These are phyloP conservation scores for Phalacrocorax carbo DNA, from an alignment of 2,113 vertebrate species.

Conservation along the genomic window DNA sequence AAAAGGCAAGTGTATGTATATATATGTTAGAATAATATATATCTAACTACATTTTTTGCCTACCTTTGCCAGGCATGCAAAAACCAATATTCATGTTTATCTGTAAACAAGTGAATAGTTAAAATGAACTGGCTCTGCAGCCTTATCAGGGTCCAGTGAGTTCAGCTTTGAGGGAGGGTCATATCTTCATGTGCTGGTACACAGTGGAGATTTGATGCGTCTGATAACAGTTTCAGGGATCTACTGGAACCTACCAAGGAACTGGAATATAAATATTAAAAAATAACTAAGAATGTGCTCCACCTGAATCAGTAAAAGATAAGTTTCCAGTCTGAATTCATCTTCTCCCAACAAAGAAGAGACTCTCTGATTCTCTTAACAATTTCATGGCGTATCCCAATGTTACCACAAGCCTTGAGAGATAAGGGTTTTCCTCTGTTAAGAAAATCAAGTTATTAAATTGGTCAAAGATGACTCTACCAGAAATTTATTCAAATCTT, in stretches of 20 bases:
- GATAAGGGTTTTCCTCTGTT: conserved; percentile 65
- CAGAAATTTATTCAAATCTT: conserved; percentile 59
- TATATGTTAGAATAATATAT: not conserved
- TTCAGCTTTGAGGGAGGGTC: not conserved
- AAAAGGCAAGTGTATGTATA: not conserved
- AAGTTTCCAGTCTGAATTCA: conserved; percentile 23
- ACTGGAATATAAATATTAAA: conserved; percentile 1
- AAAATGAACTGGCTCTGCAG: not conserved
- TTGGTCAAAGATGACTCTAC: conserved; percentile 61
- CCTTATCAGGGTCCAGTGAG: not conserved
- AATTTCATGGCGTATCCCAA: conserved; percentile 37
- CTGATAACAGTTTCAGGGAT: not conserved
- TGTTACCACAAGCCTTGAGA: conserved; percentile 43
- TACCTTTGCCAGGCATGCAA: not conserved
- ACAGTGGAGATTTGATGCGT: not conserved
- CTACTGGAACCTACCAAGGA: not conserved
- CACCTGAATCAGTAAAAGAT: conserved; percentile 3
- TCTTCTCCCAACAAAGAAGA: not conserved
- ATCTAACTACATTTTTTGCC: not conserved
- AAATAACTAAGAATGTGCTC: not conserved
- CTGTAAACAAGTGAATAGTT: not conserved
- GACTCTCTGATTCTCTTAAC: conserved; percentile 12
- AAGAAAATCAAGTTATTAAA: conserved; percentile 65
- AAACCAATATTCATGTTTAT: not conserved
- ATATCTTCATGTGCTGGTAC: not conserved